Evolutionary conservation across 2,113 vertebrate species (phyloP), one percentile per base, ranked within the genome.

Genomic region (Melanocharis versteri): DNA sequence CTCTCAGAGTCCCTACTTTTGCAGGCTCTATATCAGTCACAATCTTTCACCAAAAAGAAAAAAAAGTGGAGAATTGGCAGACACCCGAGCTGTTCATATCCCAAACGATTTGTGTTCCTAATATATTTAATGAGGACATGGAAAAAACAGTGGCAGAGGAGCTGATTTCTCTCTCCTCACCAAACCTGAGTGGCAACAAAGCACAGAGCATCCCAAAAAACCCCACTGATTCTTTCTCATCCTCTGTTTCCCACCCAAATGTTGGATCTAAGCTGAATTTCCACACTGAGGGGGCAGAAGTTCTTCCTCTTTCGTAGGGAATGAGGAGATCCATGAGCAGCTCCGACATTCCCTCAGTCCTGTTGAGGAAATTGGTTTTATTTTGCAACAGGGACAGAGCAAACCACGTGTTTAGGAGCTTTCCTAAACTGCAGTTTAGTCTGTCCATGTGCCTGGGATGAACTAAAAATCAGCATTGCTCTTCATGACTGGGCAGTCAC

Each of bases 21-120:
- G 13, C 20, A 56, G 2, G 1, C 22, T 80, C 9, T 18, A 0
- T 39, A 9, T n/a, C 2, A 2, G 19, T 15, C 9, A 6, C 5
- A 33, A 21, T 14, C 5, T 35, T 79, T 51, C 35, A 39, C 11
- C 8, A 33, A 39, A 68, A 17, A 72, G 13, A 30, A 37, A 61
- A 65, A 73, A 16, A 64, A n/a, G n/a, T n/a, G n/a, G n/a, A n/a
- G n/a, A n/a, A n/a, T n/a, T n/a, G n/a, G n/a, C n/a, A n/a, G n/a
- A n/a, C n/a, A n/a, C n/a, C 10, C 27, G 31, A 35, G 50, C 15
- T 86, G 58, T 53, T 76, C 56, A 11, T 48, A 35, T 44, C 48
- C 24, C 45, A 14, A 62, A 57, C 18, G 45, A 31, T 42, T 39
- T 64, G n/a, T 35, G 6, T 60, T 69, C 44, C 44, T 56, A 31